A percentile compares a stretch with the other conserved stretches of the same genome.
Conservation (phyloP, 2,797 vertebrate species). For the Staurois parvus region DNA sequence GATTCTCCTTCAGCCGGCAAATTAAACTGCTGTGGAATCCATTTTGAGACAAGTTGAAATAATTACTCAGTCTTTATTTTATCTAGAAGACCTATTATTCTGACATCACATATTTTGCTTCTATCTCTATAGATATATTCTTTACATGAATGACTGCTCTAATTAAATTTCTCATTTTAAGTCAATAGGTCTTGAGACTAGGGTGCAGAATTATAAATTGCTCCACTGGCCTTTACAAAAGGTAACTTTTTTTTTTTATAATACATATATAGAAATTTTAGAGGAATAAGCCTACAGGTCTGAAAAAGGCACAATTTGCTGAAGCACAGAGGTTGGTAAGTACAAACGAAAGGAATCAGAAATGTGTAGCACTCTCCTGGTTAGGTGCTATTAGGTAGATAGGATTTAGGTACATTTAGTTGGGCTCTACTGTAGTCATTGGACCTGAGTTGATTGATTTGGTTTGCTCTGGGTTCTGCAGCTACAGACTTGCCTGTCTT, state of each 20-base stretch:
- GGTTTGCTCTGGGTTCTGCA: too few relatives aligned
- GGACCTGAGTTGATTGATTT: too few relatives aligned
- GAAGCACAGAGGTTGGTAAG: not conserved
- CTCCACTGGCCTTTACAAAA: not conserved
- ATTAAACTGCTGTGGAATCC: conserved; percentile 42
- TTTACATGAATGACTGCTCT: conserved; percentile 15
- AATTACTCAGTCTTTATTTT: conserved; percentile 40
- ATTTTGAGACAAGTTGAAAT: conserved; percentile 43
- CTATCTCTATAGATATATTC: not conserved
- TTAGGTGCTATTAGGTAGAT: too few relatives aligned
- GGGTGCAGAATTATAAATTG: not conserved
- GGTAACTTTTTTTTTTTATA: not conserved
- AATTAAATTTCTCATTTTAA: conserved; percentile 40
- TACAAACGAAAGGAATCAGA: not conserved
- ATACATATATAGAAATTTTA: not conserved
- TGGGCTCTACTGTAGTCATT: too few relatives aligned
- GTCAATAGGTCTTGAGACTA: not conserved
- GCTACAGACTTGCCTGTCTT: too few relatives aligned
- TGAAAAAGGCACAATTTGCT: not conserved
- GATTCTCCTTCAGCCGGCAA: conserved; percentile 44
- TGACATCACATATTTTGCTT: not conserved
- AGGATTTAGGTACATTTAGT: too few relatives aligned
- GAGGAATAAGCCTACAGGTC: not conserved
- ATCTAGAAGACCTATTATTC: conserved; percentile 39
- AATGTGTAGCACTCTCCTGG: too few relatives aligned